Percentiles rank a stretch among this genome's conserved stretches.
Conservation (phyloP, 2,113 vertebrate species). For the Salvelinus fontinalis region DNA sequence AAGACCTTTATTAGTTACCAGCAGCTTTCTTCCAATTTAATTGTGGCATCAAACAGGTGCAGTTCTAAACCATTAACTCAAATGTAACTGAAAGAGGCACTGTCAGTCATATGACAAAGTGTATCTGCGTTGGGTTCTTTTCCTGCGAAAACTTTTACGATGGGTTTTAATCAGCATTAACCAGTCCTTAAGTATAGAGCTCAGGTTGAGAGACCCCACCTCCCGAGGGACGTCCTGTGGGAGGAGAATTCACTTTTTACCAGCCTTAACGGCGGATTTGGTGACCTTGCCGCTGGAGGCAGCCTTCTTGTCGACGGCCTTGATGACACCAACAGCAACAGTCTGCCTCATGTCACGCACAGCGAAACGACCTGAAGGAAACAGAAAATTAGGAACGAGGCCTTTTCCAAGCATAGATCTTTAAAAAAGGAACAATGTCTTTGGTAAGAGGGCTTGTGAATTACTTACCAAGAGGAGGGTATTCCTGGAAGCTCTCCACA, state of each 20-base stretch:
- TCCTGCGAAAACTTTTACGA: conserved; percentile 84
- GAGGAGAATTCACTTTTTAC: conserved; percentile 72
- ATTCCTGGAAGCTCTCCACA: conserved; percentile 77
- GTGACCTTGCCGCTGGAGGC: conserved; percentile 69
- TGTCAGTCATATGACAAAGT: conserved; percentile 62
- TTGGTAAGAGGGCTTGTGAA: background rate
- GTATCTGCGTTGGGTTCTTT: conserved; percentile 65
- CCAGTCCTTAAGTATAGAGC: conserved; percentile 82
- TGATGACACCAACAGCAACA: conserved; percentile 80
- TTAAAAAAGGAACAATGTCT: background rate
- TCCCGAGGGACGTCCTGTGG: conserved; percentile 51
- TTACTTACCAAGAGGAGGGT: conserved; percentile 75
- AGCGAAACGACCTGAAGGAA: conserved; percentile 74
- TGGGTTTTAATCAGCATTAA: conserved; percentile 85
- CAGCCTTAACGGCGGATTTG: conserved; percentile 76
- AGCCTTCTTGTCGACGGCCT: conserved; percentile 71
- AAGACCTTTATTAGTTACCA: conserved; percentile 79
- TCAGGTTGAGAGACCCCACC: conserved; percentile 59
- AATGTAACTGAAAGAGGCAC: conserved; percentile 73
- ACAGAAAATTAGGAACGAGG: background rate
- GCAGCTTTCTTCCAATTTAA: conserved; percentile 76
- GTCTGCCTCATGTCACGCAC: conserved; percentile 85
- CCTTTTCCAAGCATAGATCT: too few species aligned
- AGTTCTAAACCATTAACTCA: conserved; percentile 74
- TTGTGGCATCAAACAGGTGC: conserved; percentile 68